phyloP scores from a whole-genome alignment of 2,888 invertebrate genomes.

The Schrankia costaestrigalis region DNA sequence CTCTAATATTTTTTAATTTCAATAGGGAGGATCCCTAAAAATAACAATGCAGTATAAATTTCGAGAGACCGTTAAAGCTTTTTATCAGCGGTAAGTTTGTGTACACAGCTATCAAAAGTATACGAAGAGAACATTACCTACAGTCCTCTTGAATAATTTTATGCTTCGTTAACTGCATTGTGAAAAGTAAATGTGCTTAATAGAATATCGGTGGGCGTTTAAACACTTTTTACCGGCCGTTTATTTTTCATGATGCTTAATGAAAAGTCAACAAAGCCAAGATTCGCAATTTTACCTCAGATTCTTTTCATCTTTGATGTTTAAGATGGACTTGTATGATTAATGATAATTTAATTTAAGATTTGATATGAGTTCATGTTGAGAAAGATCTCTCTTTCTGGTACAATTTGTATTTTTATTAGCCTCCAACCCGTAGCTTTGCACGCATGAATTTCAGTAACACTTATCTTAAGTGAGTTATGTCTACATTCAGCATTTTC shows the following conservation, averaged over 20 bases:
- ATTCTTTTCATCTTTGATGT: slow-evolving; percentile 40
- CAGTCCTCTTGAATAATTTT: slow-evolving; percentile 70
- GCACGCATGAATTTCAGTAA: too few relatives aligned
- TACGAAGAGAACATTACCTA: slow-evolving; percentile 63
- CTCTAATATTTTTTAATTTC: slow-evolving; percentile 54
- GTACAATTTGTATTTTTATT: too few relatives aligned
- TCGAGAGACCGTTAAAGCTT: slow-evolving; percentile 70
- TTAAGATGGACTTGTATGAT: slow-evolving; percentile 53
- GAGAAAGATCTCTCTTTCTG: too few relatives aligned
- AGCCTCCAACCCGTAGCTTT: too few relatives aligned
- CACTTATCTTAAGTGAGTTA: too few relatives aligned
- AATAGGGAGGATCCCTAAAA: slow-evolving; percentile 56
- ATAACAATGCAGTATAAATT: slow-evolving; percentile 74
- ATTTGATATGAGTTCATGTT: too few relatives aligned
- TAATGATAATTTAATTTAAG: too few relatives aligned
- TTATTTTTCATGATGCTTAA: slow-evolving; percentile 34
- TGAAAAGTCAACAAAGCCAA: slow-evolving; percentile 54
- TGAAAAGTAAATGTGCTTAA: slow-evolving; percentile 59
- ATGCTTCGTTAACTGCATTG: slow-evolving; percentile 72
- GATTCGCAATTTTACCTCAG: slow-evolving; percentile 27
- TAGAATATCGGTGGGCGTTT: slow-evolving; percentile 37
- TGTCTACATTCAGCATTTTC: too few relatives aligned
- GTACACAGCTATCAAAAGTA: slow-evolving; percentile 70
- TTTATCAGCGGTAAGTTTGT: slow-evolving; percentile 73
- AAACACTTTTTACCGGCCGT: slow-evolving; percentile 34